These are phyloP conservation scores for Brachyhypopomus gauderio DNA, from an alignment of 2,113 vertebrate genomes.

Conservation along the genomic window DNA sequence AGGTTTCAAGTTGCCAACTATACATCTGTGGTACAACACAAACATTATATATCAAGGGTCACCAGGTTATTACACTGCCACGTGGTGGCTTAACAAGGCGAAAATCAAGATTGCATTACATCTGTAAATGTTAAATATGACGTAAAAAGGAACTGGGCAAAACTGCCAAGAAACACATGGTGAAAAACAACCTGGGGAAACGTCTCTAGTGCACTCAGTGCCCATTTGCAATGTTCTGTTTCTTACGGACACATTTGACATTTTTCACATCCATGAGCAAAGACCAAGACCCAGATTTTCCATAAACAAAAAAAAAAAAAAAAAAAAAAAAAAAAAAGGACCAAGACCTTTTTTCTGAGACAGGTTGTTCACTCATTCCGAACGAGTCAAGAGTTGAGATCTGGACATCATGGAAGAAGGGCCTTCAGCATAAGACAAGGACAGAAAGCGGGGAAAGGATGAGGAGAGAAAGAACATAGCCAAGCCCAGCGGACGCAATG, in stretches of 20 bases:
- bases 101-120: neutral
- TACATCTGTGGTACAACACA: slow-evolving; percentile 6
- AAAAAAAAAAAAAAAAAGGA: neutral
- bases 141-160: neutral
- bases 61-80: neutral
- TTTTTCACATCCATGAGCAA: no score
- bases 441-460: neutral
- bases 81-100: neutral
- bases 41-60: neutral
- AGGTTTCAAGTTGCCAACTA: slow-evolving; percentile 16
- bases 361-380: neutral
- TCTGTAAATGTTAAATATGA: slow-evolving; percentile 15
- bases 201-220: neutral
- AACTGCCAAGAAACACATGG: neutral
- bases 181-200: neutral
- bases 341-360: neutral
- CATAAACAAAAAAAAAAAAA: neutral
- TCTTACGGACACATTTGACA: neutral
- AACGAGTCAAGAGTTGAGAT: neutral
- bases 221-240: neutral
- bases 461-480: neutral
- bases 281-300: neutral
- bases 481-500: slow-evolving; percentile 14
- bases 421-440: neutral
- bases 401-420: neutral